phyloP scores from a whole-genome alignment of 1,140 invertebrate genomes.

The Mizuhopecten yessoensis region DNA sequence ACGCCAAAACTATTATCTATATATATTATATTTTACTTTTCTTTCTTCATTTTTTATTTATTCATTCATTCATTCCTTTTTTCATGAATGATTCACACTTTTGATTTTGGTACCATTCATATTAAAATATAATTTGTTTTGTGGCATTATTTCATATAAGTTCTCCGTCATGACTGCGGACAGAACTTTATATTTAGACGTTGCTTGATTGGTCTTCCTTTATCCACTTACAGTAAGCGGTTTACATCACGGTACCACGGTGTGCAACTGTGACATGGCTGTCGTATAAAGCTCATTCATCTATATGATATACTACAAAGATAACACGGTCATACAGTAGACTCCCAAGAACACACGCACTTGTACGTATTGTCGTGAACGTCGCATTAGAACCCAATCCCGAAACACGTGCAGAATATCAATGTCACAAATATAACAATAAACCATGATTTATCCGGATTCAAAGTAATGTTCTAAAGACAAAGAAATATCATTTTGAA shows the following conservation, averaged over 20 bases:
- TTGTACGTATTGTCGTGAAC: neutral
- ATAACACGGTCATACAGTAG: neutral
- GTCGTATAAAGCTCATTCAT: constrained; percentile 13
- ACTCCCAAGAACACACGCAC: neutral
- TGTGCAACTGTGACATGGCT: neutral
- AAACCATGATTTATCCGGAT: no score
- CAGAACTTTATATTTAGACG: no score
- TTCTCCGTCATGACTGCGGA: no score
- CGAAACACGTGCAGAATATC: neutral
- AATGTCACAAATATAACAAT: no score
- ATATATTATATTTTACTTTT: neutral
- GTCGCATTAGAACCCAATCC: neutral
- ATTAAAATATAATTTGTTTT: no score
- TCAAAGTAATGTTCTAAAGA: no score
- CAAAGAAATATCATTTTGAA: no score
- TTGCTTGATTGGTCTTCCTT: neutral
- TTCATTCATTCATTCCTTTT: no score
- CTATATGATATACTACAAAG: neutral
- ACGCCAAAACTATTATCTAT: neutral
- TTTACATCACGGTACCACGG: neutral
- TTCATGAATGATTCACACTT: no score
- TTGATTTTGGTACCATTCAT: no score
- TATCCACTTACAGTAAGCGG: constrained; percentile 22
- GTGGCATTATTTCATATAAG: no score
- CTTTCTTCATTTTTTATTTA: no score